Base-by-base conservation (phyloP, 2,797 vertebrate genomes). In the Girardinus metallicus region DNA sequence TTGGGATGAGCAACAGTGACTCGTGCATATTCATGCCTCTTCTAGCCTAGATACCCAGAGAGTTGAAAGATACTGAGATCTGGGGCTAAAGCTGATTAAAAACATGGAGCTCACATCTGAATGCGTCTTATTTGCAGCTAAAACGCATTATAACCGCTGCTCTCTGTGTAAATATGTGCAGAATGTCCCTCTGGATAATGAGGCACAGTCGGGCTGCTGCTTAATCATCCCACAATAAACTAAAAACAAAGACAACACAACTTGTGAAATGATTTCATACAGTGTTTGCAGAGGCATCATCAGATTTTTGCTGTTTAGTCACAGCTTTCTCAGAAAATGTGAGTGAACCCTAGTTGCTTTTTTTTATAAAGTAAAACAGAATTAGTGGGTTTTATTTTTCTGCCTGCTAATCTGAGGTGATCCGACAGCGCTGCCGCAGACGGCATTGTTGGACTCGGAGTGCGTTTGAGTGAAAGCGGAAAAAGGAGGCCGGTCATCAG, bases 401-500 rank as follows among this genome's bases (percentile, higher is more conserved):
- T 75, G 41, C 66, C 85, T 55, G 83, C 81, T 87, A 90, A 92
- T 86, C 82, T 86, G 88, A 90, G 83, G 77, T 91, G 92, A 93
- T 92, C 88, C 89, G 74, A 88, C 88, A 91, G 83, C 87, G 81
- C 81, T 44, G 64, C 41, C 5, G 36, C 74, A 18, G 18, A 34
- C 57, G 34, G 62, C 72, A 2, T 11, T 43, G 39, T 89, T 83
- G 90, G 76, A 89, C 92, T 39, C 88, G 80, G 87, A 84, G 86
- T 89, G 74, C 80, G 86, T 62, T 77, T 83, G 66, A 84, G 74
- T 73, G 81, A 80, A 68, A 79, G 75, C 68, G 81, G 76, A 26
- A 81, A 92, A 92, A 91, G 73, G 87, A 85, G 90, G 91, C 80
- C 91, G 88, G 91, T 88, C 90, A 89, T 89, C 89, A 44, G 36